Base-by-base conservation (phyloP, 2,888 invertebrate species). In the Ganaspis brasiliensis region DNA sequence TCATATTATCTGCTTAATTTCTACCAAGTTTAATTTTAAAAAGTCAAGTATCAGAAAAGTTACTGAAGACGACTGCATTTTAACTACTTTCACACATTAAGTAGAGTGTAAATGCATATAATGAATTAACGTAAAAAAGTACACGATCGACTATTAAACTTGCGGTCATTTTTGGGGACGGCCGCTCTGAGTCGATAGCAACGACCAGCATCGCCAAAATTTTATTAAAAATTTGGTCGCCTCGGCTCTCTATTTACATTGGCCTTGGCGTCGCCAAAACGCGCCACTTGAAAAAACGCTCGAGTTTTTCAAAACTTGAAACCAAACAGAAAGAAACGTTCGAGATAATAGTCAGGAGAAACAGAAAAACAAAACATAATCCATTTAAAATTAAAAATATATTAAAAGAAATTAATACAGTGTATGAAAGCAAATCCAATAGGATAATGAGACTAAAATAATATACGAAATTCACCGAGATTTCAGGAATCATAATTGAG, bases 121-220 rank as follows among this genome's bases (percentile, higher is more conserved):
- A 74, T 81, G 83, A 84, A 84, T 85, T 81, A 80, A 75, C 76
- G 63, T 76, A 78, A 79, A 81, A 80, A 79, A 78, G 79, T 83
- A 81, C 79, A 85, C 82, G 79, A 85, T 86, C 81, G 84, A 85
- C 85, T 85, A 81, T 79, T 84, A 85, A n/a, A 77, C 83, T 73
- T 82, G 81, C 72, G 81, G 83, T 85, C 75, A 72, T 35, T 77
- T 85, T 81, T 81, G 81, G 86, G 87, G 88, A 89, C 89, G 88
- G 89, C 88, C 90, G 91, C 89, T 88, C 89, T 85, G 86, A 83
- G 81, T 88, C 87, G 86, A 89, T 83, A 90, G 90, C 91, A 91
- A 91, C 91, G 90, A 90, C 91, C 90, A 91, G 91, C 91, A 91
- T 91, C 90, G 90, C 91, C 89, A 88, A 87, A 83, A 88, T 79